A percentile compares a stretch with the other conserved stretches of the same genome.
These are phyloP conservation scores for Hydropsyche betteni DNA, from an alignment of 2,888 invertebrate genomes.

Conservation along the genomic window DNA sequence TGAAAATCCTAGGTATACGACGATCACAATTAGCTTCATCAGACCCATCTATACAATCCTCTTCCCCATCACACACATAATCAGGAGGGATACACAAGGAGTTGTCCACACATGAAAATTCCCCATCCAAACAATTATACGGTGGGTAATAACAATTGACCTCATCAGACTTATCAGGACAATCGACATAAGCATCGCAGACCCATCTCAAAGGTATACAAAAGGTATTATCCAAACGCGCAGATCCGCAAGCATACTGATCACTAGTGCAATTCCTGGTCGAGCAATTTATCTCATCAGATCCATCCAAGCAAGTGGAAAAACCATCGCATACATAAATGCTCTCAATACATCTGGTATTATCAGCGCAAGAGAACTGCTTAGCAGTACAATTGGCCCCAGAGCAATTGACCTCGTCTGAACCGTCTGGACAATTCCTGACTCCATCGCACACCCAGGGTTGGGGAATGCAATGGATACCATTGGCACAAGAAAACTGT, in stretches of 20 bases:
- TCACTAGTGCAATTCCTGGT: background rate
- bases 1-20: too few species aligned
- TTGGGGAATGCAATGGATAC: background rate
- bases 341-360: background rate
- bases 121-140: background rate
- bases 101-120: slow-evolving; percentile 2
- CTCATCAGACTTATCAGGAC: background rate
- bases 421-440: background rate
- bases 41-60: background rate
- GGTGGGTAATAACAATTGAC: background rate
- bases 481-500: background rate
- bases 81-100: background rate
- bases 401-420: background rate
- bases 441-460: background rate
- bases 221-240: background rate
- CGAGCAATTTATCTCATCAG: background rate
- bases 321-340: background rate
- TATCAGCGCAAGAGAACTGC: background rate
- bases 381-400: background rate
- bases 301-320: background rate
- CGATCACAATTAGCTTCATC: background rate
- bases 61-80: background rate
- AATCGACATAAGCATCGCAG: background rate
- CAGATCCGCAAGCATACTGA: background rate
- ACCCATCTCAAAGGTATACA: background rate